Conservation (phyloP, 2,113 vertebrate genomes). For the Gallinago undulata region DNA sequence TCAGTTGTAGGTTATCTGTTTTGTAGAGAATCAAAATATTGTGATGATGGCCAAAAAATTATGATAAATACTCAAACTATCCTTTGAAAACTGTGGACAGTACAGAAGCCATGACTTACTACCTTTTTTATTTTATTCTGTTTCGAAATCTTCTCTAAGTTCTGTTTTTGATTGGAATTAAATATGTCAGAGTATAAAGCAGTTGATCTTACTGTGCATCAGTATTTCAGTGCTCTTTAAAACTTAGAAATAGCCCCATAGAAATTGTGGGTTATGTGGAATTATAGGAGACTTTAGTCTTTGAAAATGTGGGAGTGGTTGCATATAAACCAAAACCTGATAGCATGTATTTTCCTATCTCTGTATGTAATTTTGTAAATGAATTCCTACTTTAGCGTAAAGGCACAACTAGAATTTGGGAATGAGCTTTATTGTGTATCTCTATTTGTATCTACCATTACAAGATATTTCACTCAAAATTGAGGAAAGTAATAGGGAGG, state of each 20-base stretch:
- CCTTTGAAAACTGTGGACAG: not conserved
- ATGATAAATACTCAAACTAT: not conserved
- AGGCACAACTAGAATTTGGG: not conserved
- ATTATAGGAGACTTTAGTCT: not conserved
- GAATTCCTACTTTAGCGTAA: not conserved
- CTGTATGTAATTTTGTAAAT: not conserved
- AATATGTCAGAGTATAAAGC: not conserved
- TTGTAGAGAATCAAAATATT: not conserved
- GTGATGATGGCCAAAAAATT: not conserved
- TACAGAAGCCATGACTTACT: not conserved
- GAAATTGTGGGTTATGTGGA: fast-evolving
- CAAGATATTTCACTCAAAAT: not conserved
- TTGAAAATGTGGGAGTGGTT: not conserved
- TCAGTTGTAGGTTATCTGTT: not conserved
- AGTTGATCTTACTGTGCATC: not conserved
- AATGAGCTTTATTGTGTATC: not conserved
- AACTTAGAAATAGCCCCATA: not conserved
- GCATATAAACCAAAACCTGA: not conserved
- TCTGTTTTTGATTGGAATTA: not conserved
- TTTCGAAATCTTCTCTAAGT: not conserved
- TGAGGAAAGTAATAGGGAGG: not conserved
- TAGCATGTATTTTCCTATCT: not conserved
- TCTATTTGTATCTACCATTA: not conserved
- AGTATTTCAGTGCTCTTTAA: not conserved
- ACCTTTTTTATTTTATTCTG: not conserved